A percentile compares a stretch with the other conserved stretches of the same genome.
Evolutionary conservation across 2,888 invertebrate species (phyloP).

Genomic region (Platycheirus rosarum): DNA sequence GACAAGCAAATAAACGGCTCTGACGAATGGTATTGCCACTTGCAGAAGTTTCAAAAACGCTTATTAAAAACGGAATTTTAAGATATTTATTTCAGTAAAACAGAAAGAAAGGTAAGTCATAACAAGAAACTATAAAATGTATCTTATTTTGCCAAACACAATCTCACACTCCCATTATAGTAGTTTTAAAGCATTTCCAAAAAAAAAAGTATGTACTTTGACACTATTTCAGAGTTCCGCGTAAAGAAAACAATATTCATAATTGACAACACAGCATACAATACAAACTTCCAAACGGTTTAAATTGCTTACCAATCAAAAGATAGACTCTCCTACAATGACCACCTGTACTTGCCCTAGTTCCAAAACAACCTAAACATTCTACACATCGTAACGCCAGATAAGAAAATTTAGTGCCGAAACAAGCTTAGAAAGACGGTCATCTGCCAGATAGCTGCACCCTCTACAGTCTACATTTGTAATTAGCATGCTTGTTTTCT

Average conservation of each 20-base stretch:
- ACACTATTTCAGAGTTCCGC: too few species aligned
- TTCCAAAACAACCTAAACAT: conserved; percentile 3
- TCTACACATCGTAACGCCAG: conserved; percentile 20
- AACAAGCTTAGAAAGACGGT: conserved; percentile 45
- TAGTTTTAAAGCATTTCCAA: too few species aligned
- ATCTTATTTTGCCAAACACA: too few species aligned
- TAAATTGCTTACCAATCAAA: background rate
- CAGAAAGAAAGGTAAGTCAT: too few species aligned
- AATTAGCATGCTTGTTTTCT: conserved; percentile 68
- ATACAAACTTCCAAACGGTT: background rate
- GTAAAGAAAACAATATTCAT: conserved; percentile 1
- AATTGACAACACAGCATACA: background rate
- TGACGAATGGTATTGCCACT: too few species aligned
- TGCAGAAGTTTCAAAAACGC: too few species aligned
- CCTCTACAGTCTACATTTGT: conserved; percentile 62
- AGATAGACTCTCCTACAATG: background rate
- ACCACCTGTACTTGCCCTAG: conserved; percentile 36
- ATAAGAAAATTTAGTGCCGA: conserved; percentile 37
- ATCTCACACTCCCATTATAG: too few species aligned
- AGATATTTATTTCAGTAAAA: too few species aligned
- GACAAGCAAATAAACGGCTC: too few species aligned
- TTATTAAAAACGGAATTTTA: too few species aligned
- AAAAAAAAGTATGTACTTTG: too few species aligned
- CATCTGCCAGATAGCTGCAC: conserved; percentile 67
- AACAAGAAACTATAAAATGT: too few species aligned